phyloP scores from a whole-genome alignment of 2,113 vertebrate species.

The Actinemys pallida region DNA sequence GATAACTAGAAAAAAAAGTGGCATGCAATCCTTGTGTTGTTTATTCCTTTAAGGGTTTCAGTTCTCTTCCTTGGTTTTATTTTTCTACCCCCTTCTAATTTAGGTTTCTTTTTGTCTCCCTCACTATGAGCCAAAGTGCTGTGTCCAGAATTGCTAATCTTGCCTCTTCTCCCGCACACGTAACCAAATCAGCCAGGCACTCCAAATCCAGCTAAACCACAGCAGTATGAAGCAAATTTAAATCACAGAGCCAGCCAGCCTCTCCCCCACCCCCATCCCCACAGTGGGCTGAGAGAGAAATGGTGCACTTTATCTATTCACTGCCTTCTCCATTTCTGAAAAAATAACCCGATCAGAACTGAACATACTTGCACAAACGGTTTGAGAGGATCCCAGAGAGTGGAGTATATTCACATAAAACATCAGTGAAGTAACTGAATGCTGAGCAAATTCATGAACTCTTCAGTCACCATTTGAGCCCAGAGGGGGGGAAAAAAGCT shows the following conservation, averaged over 20 bases:
- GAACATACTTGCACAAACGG: neutral
- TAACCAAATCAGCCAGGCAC: neutral
- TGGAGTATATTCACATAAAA: neutral
- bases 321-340: fast-evolving
- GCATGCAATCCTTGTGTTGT: neutral
- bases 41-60: neutral
- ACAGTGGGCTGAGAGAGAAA: neutral
- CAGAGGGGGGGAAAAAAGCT: neutral
- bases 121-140: neutral
- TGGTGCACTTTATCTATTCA: neutral
- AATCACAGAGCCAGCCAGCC: neutral
- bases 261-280: no score
- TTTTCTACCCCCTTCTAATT: neutral
- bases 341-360: neutral
- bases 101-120: neutral
- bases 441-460: neutral
- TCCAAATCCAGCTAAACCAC: neutral
- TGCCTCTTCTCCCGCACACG: neutral
- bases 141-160: neutral
- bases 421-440: neutral
- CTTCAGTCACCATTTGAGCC: neutral
- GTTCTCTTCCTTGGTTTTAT: conserved; percentile 1
- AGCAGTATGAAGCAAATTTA: neutral
- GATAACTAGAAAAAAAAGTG: conserved; percentile 14
- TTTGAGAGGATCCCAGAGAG: neutral